Evolutionary conservation across 1,140 invertebrate species (phyloP).

Genomic region (Cotesia glomerata): DNA sequence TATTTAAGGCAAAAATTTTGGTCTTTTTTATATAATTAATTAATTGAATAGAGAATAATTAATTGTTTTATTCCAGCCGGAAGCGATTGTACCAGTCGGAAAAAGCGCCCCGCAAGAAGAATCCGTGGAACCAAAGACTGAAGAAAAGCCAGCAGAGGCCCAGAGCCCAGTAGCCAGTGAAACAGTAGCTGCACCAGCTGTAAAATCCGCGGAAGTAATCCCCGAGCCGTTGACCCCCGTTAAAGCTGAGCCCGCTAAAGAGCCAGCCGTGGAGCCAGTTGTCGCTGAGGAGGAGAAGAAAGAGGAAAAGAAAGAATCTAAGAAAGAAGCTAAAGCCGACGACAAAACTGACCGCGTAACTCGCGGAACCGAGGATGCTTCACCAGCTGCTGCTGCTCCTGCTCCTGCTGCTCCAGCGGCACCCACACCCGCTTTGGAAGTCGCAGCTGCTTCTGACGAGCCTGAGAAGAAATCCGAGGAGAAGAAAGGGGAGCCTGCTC

Average conservation of each 20-base stretch:
- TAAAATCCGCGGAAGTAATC: conserved; percentile 11
- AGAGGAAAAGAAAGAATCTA: conserved; percentile 3
- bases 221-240: conserved; percentile 14
- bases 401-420: neutral
- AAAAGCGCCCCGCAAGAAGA: neutral
- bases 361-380: conserved; percentile 8
- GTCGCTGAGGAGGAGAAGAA: conserved; percentile 8
- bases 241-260: conserved; percentile 35
- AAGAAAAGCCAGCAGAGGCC: neutral
- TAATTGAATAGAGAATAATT: neutral
- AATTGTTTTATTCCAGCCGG: neutral
- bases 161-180: conserved; percentile 14
- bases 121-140: neutral
- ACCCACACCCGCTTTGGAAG: neutral
- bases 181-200: conserved; percentile 36
- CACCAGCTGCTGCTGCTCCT: conserved; percentile 2
- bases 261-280: conserved; percentile 39
- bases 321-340: conserved; percentile 21
- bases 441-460: conserved; percentile 3
- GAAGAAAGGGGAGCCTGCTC: conserved; percentile 12
- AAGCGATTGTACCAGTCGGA: neutral
- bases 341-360: conserved; percentile 14
- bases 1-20: too few relatives aligned
- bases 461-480: conserved; percentile 18
- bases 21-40: too few relatives aligned